These are phyloP conservation scores for Rachycentron canadum DNA, from an alignment of 2,797 vertebrate genomes.

Conservation along the genomic window DNA sequence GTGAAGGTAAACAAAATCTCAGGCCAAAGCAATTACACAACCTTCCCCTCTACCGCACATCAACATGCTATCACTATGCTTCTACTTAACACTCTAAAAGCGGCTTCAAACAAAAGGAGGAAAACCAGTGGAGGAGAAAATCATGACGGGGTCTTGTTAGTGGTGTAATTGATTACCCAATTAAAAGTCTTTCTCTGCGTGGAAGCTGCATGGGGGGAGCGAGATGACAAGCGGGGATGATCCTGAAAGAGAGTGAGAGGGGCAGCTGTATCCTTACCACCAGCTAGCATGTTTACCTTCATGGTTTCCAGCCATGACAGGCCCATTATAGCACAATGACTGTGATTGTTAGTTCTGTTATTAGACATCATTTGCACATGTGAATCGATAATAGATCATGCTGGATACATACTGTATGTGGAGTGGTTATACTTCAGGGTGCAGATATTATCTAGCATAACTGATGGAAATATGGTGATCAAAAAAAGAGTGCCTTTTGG, in stretches of 20 bases:
- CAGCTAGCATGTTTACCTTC: conserved; percentile 75
- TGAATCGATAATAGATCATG: conserved; percentile 64
- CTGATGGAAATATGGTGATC: conserved; percentile 40
- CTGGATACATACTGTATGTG: conserved; percentile 35
- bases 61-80: conserved; percentile 68
- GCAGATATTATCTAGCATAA: conserved; percentile 43
- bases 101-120: conserved; percentile 72
- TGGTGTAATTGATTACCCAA: conserved; percentile 87
- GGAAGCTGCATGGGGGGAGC: conserved; percentile 84
- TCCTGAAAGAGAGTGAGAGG: conserved; percentile 85
- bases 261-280: conserved; percentile 84
- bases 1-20: conserved; percentile 39
- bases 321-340: conserved; percentile 57
- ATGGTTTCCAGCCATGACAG: conserved; percentile 73
- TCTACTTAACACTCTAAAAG: conserved; percentile 63
- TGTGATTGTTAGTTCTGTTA: conserved; percentile 71
- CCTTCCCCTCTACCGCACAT: conserved; percentile 48
- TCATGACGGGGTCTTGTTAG: conserved; percentile 82
- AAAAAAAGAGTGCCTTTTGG: conserved; percentile 34
- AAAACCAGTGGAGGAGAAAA: conserved; percentile 75
- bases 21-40: conserved; percentile 17
- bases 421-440: conserved; percentile 37
- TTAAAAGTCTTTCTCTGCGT: conserved; percentile 89
- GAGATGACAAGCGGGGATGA: conserved; percentile 85
- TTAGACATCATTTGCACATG: conserved; percentile 69